phyloP scores from a whole-genome alignment of 2,797 vertebrate species.

The Geotria australis region DNA sequence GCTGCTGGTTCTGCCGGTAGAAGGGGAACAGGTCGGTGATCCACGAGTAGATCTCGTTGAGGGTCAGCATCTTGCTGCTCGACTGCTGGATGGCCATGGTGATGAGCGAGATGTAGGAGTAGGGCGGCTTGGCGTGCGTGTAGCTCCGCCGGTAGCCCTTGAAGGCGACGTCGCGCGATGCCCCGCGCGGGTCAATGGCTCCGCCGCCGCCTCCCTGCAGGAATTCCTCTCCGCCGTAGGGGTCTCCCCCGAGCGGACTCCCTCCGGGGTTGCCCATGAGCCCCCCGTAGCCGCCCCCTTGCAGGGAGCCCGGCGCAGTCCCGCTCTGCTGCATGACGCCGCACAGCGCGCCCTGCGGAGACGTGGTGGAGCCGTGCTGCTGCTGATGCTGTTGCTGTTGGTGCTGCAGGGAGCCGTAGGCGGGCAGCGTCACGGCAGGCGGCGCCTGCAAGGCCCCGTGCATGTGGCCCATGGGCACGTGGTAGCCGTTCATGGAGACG shows the following conservation, averaged over 20 bases:
- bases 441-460: conserved; percentile 47
- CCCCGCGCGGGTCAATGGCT: conserved; percentile 11
- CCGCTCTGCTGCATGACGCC: conserved; percentile 37
- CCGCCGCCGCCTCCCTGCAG: conserved; percentile 19
- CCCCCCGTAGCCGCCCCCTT: background rate
- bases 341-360: conserved; percentile 36
- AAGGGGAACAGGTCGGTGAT: conserved; percentile 95
- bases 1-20: conserved; percentile 82
- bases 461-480: conserved; percentile 44
- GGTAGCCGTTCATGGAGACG: conserved; percentile 56
- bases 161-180: conserved; percentile 11
- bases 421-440: conserved; percentile 18
- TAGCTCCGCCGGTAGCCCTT: conserved; percentile 72
- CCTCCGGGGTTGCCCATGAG: conserved; percentile 16
- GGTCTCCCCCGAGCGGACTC: conserved; percentile 45
- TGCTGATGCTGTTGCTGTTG: no score
- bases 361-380: no score
- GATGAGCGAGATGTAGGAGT: conserved; percentile 34
- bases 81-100: conserved; percentile 95
- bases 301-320: conserved; percentile 2
- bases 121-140: conserved; percentile 39
- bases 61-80: conserved; percentile 71
- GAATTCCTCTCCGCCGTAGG: no score
- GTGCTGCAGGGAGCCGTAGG: background rate
- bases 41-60: conserved; percentile 95